Base-by-base conservation (phyloP, 2,113 vertebrate species). In the Pycnonotus jocosus region DNA sequence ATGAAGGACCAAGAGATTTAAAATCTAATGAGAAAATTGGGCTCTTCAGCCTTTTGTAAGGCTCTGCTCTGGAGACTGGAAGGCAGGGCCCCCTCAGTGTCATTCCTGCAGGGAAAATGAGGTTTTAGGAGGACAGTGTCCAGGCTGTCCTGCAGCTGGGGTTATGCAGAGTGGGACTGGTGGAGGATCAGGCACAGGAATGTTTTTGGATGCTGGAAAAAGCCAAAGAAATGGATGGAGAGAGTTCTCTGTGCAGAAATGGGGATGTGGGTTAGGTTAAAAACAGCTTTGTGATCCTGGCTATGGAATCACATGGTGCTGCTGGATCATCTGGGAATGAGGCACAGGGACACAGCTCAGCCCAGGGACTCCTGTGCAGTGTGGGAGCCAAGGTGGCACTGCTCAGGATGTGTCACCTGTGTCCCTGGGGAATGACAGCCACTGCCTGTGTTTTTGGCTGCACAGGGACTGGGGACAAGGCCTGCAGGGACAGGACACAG, bases 281-380 rank as follows among this genome's bases (percentile, higher is more conserved):
- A 78, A 82, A 25, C 30, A 82, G 68, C 79, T 0, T 11, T 0
- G 33, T 45, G 51, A 6, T 60, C 33, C 68, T 60, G 17, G 10
- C 28, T 4, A 2, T 18, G 13, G 40, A 33, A 51, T 51, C 62
- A 33, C 68, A 13, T 2, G 25, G 38, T 25, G 12, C 2, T 25
- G 11, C 7, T 1, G 9, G 31, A 24, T 58, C 18, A 21, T 4
- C 23, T 30, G 70, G 81, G 60, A 27, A 11, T 5, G 71, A 6
- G 8, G 80, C 69, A 20, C 65, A 10, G 8, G 23, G 44, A 10
- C 76, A 50, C 3, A 8, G 24, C 78, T 4, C 42, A 24, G 64
- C 42, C n/a, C 6, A 0, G 64, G 13, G 24, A 0, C 38, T 58
- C 31, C n/a, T 2, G 0, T 15, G n/a, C 10, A 3, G 35, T 2